Percentiles rank a stretch among this genome's conserved stretches.
Evolutionary conservation across 2,888 invertebrate species (phyloP).

Genomic region (Brenthis ino): DNA sequence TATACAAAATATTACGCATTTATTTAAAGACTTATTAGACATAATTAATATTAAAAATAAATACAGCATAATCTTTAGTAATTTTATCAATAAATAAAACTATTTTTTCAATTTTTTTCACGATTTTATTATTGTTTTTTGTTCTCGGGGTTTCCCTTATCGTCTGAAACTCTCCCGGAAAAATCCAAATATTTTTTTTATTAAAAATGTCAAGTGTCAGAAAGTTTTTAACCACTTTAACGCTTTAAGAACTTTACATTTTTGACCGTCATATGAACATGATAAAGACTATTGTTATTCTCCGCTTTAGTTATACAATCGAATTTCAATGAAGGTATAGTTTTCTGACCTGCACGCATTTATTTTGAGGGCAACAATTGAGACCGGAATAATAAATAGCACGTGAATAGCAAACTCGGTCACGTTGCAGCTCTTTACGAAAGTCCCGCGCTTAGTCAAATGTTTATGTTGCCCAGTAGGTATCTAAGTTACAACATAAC

Average conservation of each 20-base stretch:
- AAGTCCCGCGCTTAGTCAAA: slow-evolving; percentile 39
- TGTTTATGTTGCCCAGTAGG: slow-evolving; percentile 18
- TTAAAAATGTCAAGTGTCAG: too few species aligned
- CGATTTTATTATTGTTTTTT: too few species aligned
- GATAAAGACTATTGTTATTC: slow-evolving; percentile 28
- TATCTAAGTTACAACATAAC: slow-evolving; percentile 40
- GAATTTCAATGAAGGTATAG: slow-evolving; percentile 12
- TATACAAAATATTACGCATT: too few species aligned
- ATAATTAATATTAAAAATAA: too few species aligned
- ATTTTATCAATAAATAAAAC: too few species aligned
- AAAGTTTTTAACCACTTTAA: too few species aligned
- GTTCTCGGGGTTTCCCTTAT: too few species aligned
- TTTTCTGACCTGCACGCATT: slow-evolving; percentile 25
- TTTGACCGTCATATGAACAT: slow-evolving; percentile 22
- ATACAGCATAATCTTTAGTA: too few species aligned
- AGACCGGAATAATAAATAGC: slow-evolving; percentile 49
- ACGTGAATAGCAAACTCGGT: slow-evolving; percentile 50
- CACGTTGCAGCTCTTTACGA: slow-evolving; percentile 46
- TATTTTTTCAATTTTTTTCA: too few species aligned
- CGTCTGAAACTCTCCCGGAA: too few species aligned
- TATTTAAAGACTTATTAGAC: too few species aligned
- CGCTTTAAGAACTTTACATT: slow-evolving; percentile 19
- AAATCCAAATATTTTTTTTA: too few species aligned
- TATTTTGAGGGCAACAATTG: slow-evolving; percentile 40
- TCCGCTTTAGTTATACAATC: slow-evolving; percentile 16